Percentiles rank a stretch among this genome's conserved stretches.
These are phyloP conservation scores for Zophobas morio DNA, from an alignment of 1,140 invertebrate species.

Conservation along the genomic window DNA sequence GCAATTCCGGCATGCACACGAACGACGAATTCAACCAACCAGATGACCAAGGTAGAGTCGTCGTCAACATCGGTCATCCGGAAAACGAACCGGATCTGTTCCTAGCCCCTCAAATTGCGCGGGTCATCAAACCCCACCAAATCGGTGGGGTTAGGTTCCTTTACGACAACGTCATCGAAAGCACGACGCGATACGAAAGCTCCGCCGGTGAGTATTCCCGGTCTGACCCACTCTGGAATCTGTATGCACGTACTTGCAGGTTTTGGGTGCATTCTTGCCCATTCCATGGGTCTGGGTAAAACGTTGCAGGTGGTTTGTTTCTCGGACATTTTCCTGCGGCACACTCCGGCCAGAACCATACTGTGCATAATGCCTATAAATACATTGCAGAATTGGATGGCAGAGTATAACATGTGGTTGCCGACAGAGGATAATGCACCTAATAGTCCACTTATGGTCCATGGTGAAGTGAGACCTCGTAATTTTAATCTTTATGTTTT, in stretches of 20 bases:
- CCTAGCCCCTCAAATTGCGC: conserved; percentile 92
- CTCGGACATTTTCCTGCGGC: conserved; percentile 94
- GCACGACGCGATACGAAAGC: conserved; percentile 87
- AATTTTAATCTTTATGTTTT: conserved; percentile 92
- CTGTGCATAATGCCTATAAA: conserved; percentile 99
- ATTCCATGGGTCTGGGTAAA: conserved; percentile 99
- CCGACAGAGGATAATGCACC: conserved; percentile 75
- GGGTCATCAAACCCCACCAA: conserved; percentile 96
- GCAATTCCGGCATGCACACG: conserved; percentile 81
- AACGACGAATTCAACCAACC: conserved; percentile 94
- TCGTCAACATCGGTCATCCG: conserved; percentile 97
- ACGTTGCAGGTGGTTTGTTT: conserved; percentile 97
- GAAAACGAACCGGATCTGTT: conserved; percentile 94
- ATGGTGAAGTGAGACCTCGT: conserved; percentile 78
- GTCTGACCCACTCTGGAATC: neutral
- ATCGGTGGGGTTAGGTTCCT: conserved; percentile 97
- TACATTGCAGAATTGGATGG: conserved; percentile 98
- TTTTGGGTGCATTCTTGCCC: conserved; percentile 98
- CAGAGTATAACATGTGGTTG: conserved; percentile 98
- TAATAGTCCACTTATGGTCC: conserved; percentile 70
- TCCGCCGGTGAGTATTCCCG: conserved; percentile 73
- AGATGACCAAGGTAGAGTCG: conserved; percentile 91
- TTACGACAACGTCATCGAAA: conserved; percentile 97
- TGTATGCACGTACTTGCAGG: conserved; percentile 66
- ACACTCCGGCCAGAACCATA: conserved; percentile 90